A percentile compares a stretch with the other conserved stretches of the same genome.
Evolutionary conservation across 2,113 vertebrate genomes (phyloP).

Genomic region (Myotis lucifugus): DNA sequence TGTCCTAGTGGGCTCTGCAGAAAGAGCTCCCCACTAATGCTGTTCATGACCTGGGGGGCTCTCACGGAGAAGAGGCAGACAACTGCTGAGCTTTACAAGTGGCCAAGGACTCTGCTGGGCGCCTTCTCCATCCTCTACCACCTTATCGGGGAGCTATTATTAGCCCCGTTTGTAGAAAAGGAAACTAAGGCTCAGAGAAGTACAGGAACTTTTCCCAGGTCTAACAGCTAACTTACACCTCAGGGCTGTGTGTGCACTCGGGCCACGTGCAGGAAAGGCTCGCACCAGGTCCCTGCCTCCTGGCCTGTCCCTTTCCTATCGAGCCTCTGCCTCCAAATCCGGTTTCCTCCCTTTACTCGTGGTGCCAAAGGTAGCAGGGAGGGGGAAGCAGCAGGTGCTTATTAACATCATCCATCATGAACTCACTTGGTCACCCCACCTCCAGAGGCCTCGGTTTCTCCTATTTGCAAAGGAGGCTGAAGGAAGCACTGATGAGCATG

Average conservation of each 20-base stretch:
- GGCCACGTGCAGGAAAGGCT: neutral
- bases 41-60: rapidly evolving
- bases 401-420: neutral
- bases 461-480: neutral
- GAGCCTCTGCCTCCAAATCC: neutral
- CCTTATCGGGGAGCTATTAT: neutral
- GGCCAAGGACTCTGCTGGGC: neutral
- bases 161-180: neutral
- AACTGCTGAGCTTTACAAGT: rapidly evolving
- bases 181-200: neutral
- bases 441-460: neutral
- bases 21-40: neutral
- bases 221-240: neutral
- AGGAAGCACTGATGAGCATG: rapidly evolving
- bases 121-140: neutral
- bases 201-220: neutral
- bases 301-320: neutral
- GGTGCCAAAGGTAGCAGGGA: neutral
- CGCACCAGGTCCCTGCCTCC: neutral
- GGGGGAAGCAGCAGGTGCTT: neutral
- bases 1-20: neutral
- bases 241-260: rapidly evolving
- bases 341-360: neutral
- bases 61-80: rapidly evolving
- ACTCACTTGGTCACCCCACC: neutral